Base-by-base conservation (phyloP, 2,113 vertebrate species). In the Hypocryptadius cinnamomeus region DNA sequence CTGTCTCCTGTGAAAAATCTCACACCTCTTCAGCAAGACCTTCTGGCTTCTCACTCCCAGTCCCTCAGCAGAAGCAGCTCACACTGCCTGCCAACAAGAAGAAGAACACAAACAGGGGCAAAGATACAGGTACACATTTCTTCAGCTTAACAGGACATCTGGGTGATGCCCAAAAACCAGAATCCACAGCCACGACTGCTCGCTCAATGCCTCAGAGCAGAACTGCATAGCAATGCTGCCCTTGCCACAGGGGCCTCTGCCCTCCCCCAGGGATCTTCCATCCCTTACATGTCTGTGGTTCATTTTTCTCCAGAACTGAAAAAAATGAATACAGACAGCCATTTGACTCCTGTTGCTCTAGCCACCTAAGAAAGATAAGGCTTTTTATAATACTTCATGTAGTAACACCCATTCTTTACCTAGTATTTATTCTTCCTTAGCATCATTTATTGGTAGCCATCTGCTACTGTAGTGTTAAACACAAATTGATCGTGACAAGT, bases 121-220 rank as follows among this genome's bases (percentile, higher is more conserved):
- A 61, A 78, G 33, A 53, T 7, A 61, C 17, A 53, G 17, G 33
- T 31, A 37, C 15, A 48, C 21, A 77, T 37, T 68, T 31, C 50
- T 44, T 79, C 83, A 78, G 23, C 15, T 4, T n/a, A 45, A 68
- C 39, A 56, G 2, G 1, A 24, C 6, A 3, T 11, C 30, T 37
- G 68, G 31, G 42, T n/a, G 47, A 77, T 37, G 33, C 11, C 42
- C 37, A 40, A 40, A 61, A 59, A 40, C 4, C 1, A 0, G 14
- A 37, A 71, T 5, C 28, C 0, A 0, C 47, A 63, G 56, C 17
- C 53, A 28, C 21, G 5, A 18, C 15, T 2, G 0, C 31, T 64
- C 3, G 0, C 24, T 51, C 5, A 1, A 16, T 13, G 37, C 48
- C 5, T 1, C 54, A 44, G 64, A 85, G n/a, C 18, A 4, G 17